Base-by-base conservation (phyloP, 23 tunicate genomes). In the Ascidia mentula region DNA sequence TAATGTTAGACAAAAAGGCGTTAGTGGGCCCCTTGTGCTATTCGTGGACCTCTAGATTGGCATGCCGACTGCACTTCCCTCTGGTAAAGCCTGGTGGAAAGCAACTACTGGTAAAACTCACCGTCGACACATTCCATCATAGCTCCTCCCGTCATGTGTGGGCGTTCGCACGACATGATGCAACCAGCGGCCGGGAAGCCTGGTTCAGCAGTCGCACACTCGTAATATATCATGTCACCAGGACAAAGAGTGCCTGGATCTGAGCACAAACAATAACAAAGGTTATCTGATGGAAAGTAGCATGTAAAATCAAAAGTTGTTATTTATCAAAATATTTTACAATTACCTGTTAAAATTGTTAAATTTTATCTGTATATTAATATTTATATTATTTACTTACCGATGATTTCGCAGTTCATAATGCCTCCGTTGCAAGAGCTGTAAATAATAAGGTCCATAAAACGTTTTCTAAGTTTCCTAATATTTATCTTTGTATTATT, bases 371-470 rank as follows among this genome's bases (percentile, higher is more conserved):
- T 15, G 60, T 45, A 15, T 17, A 15, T 17, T 45, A 18, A 18
- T 45, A 45, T 18, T 45, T 18, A 45, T 18, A 45, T 15, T 45
- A 15, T 45, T 17, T 17, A 53, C 65, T 53, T 53, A 32, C 38
- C 74, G 74, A 60, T 74, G 34, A 38, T 45, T 30, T n/a, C 37
- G 80, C 87, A 82, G 4, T n/a, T 31, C 87, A 82, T 46, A 15
- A 32, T 74, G 17, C 87, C 87, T 26, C 42, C 72, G 40, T 46
- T 42, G 87, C 87, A 82, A 18, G 72, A 32, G 59, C 87, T 82
- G 73, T 32, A 82, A 82, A 46, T 30, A 70, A 45, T 22, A 0
- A 22, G 20, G 18, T 18, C 33, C 69, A 15, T 45, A 45, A 45
- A 15, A 45, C 17, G 18, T 45, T 45, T 45, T 45, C 18, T 45